These are phyloP conservation scores for Mythimna ferrago DNA, from an alignment of 2,888 invertebrate genomes.

Conservation along the genomic window DNA sequence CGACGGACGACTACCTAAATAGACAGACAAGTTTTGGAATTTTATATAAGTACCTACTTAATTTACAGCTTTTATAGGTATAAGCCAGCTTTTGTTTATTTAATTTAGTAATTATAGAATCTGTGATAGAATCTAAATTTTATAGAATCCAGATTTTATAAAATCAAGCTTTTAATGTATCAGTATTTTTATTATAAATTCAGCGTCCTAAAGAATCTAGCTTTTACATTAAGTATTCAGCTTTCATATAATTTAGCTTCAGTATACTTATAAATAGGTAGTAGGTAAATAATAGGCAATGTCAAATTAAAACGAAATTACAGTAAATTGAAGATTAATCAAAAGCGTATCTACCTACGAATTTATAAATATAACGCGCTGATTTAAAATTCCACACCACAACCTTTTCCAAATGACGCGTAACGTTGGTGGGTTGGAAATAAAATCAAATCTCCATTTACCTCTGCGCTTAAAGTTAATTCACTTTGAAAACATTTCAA, in stretches of 20 bases:
- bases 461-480: neutral
- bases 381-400: constrained; percentile 22
- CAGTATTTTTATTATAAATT: too few relatives aligned
- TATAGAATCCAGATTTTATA: too few relatives aligned
- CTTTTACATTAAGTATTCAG: neutral
- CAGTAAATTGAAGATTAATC: neutral
- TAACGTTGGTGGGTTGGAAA: constrained; percentile 9
- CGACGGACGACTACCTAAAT: too few relatives aligned
- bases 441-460: constrained; percentile 17
- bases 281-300: neutral
- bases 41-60: too few relatives aligned
- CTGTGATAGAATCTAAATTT: too few relatives aligned
- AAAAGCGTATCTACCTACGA: neutral
- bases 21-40: too few relatives aligned
- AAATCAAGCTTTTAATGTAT: too few relatives aligned
- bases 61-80: too few relatives aligned
- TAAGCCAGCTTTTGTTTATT: too few relatives aligned
- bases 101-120: too few relatives aligned
- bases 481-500: constrained; percentile 28
- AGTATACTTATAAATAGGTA: neutral
- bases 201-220: too few relatives aligned
- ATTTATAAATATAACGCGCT: neutral
- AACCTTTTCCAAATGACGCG: constrained; percentile 16
- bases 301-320: neutral
- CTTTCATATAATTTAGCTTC: neutral